Evolutionary conservation across 2,888 invertebrate genomes (phyloP).

Genomic region (Ophioninae sp.): DNA sequence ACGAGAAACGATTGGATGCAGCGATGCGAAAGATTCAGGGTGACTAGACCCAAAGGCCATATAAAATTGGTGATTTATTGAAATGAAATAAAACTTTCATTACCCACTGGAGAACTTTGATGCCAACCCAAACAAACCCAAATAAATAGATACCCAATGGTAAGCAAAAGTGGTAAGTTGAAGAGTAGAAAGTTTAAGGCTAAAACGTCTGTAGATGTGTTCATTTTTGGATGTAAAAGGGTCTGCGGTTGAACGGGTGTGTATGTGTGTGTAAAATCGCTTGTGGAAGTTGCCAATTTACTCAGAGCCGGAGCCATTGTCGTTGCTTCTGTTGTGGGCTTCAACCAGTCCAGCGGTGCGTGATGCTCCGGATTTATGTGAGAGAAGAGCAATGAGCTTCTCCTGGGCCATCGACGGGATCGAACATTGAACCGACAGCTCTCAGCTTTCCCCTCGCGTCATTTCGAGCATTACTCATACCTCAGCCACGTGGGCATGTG

Average conservation of each 20-base stretch:
- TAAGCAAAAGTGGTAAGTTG: not conserved
- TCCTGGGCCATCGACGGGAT: constrained; percentile 50
- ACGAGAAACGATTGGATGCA: not conserved
- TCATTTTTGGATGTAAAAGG: not conserved
- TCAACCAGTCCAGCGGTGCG: constrained; percentile 37
- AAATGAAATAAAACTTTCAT: not conserved
- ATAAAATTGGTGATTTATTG: not conserved
- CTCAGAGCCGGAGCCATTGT: constrained; percentile 37
- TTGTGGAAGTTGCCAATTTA: constrained; percentile 38
- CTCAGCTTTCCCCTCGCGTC: constrained; percentile 34
- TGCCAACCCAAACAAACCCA: not conserved
- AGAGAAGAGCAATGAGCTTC: constrained; percentile 51
- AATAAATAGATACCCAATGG: not conserved
- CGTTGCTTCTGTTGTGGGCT: constrained; percentile 30
- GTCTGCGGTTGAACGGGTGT: not conserved
- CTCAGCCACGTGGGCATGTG: not conserved
- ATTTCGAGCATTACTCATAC: constrained; percentile 27
- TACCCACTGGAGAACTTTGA: not conserved
- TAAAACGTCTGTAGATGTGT: not conserved
- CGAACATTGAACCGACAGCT: constrained; percentile 52
- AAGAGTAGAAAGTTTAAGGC: not conserved
- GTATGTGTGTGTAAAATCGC: not conserved
- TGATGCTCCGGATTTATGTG: constrained; percentile 45
- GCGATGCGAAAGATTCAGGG: not conserved
- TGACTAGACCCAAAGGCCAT: no score